These are phyloP conservation scores for Amphipoea lucens DNA, from an alignment of 2,888 invertebrate genomes.

Conservation along the genomic window DNA sequence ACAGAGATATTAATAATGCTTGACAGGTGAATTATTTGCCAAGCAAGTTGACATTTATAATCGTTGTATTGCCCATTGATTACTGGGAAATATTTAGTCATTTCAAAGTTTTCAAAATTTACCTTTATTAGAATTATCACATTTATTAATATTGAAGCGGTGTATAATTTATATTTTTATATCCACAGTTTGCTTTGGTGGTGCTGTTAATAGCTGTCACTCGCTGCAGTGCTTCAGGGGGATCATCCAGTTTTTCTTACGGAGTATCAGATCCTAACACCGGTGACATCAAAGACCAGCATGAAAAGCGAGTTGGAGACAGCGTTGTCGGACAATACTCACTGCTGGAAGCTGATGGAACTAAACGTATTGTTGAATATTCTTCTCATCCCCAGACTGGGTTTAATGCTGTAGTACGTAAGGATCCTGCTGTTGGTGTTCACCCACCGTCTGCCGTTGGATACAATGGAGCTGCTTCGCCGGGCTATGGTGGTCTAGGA, in stretches of 20 bases:
- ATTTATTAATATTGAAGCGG: background rate
- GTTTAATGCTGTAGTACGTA: conserved; percentile 80
- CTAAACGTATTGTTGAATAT: conserved; percentile 90
- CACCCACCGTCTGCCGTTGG: conserved; percentile 70
- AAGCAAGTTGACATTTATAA: conserved; percentile 2
- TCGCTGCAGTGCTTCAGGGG: conserved; percentile 73
- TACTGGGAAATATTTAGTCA: background rate
- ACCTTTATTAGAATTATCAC: background rate
- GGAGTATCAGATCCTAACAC: conserved; percentile 82
- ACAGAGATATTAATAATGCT: background rate
- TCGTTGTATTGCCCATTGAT: background rate
- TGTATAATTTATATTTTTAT: background rate
- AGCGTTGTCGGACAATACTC: conserved; percentile 88
- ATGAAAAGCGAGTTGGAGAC: conserved; percentile 91
- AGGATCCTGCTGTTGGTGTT: conserved; percentile 75
- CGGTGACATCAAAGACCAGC: conserved; percentile 85
- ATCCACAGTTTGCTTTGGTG: conserved; percentile 78
- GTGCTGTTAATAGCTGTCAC: conserved; percentile 76
- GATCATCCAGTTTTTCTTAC: conserved; percentile 80
- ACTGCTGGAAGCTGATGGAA: conserved; percentile 90
- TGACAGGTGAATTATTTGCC: conserved; percentile 15
- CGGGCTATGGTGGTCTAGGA: conserved; percentile 72
- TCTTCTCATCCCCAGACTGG: conserved; percentile 78
- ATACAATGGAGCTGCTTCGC: conserved; percentile 81
- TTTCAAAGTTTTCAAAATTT: background rate